Evolutionary conservation across 2,113 vertebrate genomes (phyloP).

Genomic region (Indicator indicator): DNA sequence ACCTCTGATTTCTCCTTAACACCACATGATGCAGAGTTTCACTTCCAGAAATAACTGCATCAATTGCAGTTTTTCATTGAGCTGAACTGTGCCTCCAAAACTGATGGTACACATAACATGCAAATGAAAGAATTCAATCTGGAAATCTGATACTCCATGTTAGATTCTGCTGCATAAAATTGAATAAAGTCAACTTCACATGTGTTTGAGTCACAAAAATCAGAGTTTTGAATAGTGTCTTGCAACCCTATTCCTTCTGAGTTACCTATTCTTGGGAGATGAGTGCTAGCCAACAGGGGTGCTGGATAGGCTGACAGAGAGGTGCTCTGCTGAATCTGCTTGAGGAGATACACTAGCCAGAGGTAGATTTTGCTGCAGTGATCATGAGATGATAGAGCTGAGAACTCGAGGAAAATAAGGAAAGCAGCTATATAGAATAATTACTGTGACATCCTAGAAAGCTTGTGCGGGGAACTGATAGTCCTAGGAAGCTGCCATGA

Average conservation of each 20-base stretch:
- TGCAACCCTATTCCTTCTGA: not conserved
- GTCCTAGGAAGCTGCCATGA: rapidly evolving
- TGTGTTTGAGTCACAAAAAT: not conserved
- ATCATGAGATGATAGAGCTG: not conserved
- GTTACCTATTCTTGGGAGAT: not conserved
- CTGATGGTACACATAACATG: not conserved
- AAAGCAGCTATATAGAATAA: not conserved
- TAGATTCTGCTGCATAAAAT: not conserved
- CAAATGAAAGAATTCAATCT: not conserved
- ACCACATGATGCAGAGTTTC: not conserved
- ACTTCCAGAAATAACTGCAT: not conserved
- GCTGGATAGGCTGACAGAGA: not conserved
- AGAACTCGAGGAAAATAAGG: not conserved
- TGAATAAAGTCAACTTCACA: not conserved
- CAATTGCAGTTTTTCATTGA: not conserved
- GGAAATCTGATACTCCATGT: not conserved
- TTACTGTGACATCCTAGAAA: not conserved
- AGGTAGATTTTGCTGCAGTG: not conserved
- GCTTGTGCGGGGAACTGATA: not conserved
- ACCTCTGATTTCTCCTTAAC: conserved; percentile 12
- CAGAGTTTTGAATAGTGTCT: not conserved
- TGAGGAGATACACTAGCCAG: not conserved
- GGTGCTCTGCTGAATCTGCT: not conserved
- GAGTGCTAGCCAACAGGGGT: not conserved
- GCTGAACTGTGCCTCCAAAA: not conserved